phyloP scores from a whole-genome alignment of 2,888 invertebrate species.

The Nemurella pictetii region DNA sequence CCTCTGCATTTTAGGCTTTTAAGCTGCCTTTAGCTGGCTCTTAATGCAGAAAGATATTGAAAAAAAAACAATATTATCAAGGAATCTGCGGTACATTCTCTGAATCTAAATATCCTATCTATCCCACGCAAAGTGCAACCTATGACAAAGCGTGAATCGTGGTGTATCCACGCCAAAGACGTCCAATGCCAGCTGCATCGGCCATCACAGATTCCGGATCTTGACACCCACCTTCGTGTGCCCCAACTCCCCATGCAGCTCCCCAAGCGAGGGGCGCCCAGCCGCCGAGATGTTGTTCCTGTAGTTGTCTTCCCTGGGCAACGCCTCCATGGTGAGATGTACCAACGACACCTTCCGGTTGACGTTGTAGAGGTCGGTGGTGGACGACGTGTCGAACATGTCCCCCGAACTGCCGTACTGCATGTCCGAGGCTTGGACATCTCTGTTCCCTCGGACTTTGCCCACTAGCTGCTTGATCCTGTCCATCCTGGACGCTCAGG shows the following conservation, averaged over 20 bases:
- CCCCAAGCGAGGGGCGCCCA: slow-evolving; percentile 82
- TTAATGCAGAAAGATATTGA: no score
- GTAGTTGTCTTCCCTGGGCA: slow-evolving; percentile 82
- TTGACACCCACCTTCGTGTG: slow-evolving; percentile 52
- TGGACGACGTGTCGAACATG: slow-evolving; percentile 7
- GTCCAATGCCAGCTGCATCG: no score
- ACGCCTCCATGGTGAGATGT: slow-evolving; percentile 73
- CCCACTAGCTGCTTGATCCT: neutral
- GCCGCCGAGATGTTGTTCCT: slow-evolving; percentile 73
- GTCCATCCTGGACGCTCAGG: neutral
- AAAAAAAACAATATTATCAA: no score
- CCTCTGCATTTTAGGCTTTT: no score
- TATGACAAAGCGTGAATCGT: no score
- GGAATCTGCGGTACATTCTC: no score
- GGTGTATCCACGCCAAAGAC: no score
- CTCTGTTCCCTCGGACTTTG: neutral
- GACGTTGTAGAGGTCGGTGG: slow-evolving; percentile 3
- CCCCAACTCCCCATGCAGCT: slow-evolving; percentile 70
- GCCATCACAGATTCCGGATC: no score
- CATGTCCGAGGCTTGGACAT: neutral
- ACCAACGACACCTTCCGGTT: slow-evolving; percentile 61
- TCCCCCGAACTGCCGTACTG: neutral
- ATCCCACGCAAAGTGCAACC: no score
- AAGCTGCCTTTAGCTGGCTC: no score
- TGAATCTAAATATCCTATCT: no score